These are phyloP conservation scores for Diaperis boleti DNA, from an alignment of 2,888 invertebrate genomes.

Conservation along the genomic window DNA sequence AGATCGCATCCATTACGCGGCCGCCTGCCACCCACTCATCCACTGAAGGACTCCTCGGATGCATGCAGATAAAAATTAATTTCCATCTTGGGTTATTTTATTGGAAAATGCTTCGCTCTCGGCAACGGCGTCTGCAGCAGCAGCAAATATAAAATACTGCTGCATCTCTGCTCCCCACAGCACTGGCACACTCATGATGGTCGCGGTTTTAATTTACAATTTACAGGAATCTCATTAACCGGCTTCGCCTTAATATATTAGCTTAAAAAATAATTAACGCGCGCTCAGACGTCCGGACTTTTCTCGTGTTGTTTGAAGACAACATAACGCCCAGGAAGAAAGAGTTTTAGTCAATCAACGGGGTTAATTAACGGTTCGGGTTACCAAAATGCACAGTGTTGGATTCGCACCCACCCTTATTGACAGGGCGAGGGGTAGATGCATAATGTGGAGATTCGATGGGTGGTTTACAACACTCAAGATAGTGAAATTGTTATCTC, in stretches of 20 bases:
- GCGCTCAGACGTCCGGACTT: slow-evolving; percentile 26
- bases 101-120: slow-evolving; percentile 56
- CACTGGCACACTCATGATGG: slow-evolving; percentile 24
- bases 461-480: no score
- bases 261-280: slow-evolving; percentile 24
- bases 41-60: slow-evolving; percentile 47
- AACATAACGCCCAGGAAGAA: slow-evolving; percentile 14
- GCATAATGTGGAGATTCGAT: no score
- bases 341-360: slow-evolving; percentile 21
- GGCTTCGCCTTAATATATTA: slow-evolving; percentile 39
- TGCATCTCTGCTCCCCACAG: slow-evolving; percentile 45
- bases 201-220: slow-evolving; percentile 44
- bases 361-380: slow-evolving; percentile 24
- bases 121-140: slow-evolving; percentile 57
- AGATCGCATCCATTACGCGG: slow-evolving; percentile 2
- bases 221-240: slow-evolving; percentile 45
- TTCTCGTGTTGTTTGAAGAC: slow-evolving; percentile 16
- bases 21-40: not conserved
- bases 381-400: slow-evolving; percentile 21
- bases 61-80: slow-evolving; percentile 61
- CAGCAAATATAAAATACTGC: slow-evolving; percentile 59
- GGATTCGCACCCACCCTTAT: slow-evolving; percentile 18
- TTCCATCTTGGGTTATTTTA: slow-evolving; percentile 60
- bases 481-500: no score
- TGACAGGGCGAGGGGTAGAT: slow-evolving; percentile 14